phyloP scores from a whole-genome alignment of 1,140 invertebrate species.

The Formica exsecta region DNA sequence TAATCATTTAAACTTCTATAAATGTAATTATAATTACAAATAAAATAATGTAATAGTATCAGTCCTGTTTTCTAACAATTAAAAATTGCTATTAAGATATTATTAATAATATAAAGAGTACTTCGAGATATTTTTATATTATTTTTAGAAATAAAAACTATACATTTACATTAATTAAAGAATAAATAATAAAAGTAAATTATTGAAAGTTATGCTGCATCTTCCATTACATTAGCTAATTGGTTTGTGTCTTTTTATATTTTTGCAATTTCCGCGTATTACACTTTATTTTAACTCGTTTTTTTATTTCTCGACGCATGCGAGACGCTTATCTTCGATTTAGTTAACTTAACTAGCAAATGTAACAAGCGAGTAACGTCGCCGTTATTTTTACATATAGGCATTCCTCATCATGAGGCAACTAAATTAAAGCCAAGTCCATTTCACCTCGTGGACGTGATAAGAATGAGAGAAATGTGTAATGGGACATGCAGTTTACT shows the following conservation, averaged over 20 bases:
- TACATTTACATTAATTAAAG: background rate
- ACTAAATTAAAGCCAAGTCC: slow-evolving; percentile 25
- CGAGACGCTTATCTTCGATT: slow-evolving; percentile 3
- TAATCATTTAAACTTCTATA: background rate
- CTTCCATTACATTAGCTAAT: background rate
- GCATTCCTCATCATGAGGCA: slow-evolving; percentile 34
- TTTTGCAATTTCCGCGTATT: background rate
- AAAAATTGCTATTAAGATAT: background rate
- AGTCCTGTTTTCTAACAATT: background rate
- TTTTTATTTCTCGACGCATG: background rate
- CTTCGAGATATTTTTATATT: background rate
- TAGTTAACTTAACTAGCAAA: slow-evolving; percentile 8
- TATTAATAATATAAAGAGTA: background rate
- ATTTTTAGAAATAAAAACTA: background rate
- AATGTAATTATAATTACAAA: background rate
- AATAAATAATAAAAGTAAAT: slow-evolving; percentile 14
- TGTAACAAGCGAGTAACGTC: slow-evolving; percentile 13
- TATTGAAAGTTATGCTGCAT: background rate
- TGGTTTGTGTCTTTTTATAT: background rate
- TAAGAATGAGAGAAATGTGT: slow-evolving; percentile 35
- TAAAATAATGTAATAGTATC: too few relatives aligned
- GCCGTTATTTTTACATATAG: slow-evolving; percentile 42
- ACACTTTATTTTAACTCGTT: slow-evolving; percentile 8
- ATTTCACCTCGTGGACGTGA: slow-evolving; percentile 19
- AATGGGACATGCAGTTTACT: slow-evolving; percentile 20